Percentiles rank a stretch among this genome's conserved stretches.
phyloP scores from a whole-genome alignment of 2,888 invertebrate genomes.

The Bombylius discolor region DNA sequence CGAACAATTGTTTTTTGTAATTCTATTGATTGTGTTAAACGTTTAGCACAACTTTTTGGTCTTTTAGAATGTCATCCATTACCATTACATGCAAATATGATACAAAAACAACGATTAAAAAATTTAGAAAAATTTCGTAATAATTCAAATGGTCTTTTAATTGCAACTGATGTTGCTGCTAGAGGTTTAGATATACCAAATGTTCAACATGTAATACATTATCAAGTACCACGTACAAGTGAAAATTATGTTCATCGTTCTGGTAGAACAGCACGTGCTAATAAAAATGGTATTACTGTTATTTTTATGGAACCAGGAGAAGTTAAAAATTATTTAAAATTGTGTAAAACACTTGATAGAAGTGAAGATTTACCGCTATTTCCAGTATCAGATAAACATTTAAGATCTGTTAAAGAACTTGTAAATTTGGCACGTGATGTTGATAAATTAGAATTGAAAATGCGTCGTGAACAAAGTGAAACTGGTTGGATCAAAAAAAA shows the following conservation, averaged over 20 bases:
- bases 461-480: constrained; percentile 50
- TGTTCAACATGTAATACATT: constrained; percentile 92
- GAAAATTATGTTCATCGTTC: constrained; percentile 96
- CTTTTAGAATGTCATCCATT: constrained; percentile 59
- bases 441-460: constrained; percentile 59
- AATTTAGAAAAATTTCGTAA: constrained; percentile 81
- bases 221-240: constrained; percentile 83
- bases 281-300: constrained; percentile 78
- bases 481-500: constrained; percentile 77
- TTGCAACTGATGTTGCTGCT: constrained; percentile 96
- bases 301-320: constrained; percentile 85
- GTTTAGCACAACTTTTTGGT: constrained; percentile 55
- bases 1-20: constrained; percentile 88
- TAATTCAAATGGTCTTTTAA: constrained; percentile 57
- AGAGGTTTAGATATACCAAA: constrained; percentile 90
- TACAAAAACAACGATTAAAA: constrained; percentile 82
- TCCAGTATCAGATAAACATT: constrained; percentile 51
- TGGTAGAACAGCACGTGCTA: constrained; percentile 88
- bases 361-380: constrained; percentile 78
- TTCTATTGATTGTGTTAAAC: constrained; percentile 84
- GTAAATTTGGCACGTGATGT: constrained; percentile 67
- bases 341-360: constrained; percentile 73
- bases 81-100: constrained; percentile 80
- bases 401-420: constrained; percentile 53
- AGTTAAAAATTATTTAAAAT: constrained; percentile 59